Evolutionary conservation across 2,797 vertebrate species (phyloP).

Genomic region (Acomys russatus): DNA sequence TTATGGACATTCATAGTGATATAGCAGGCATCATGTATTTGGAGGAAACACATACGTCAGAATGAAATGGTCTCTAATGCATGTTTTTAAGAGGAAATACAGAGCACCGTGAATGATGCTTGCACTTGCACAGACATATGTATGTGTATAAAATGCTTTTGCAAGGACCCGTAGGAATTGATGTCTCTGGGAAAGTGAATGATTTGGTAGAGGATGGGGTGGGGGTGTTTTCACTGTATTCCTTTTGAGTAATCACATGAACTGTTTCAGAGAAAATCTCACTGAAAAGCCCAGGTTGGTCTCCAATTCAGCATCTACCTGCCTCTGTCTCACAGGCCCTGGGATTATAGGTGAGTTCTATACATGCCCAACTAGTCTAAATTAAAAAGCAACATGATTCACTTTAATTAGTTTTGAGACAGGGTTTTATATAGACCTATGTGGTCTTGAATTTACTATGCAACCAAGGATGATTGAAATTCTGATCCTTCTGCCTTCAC

Average conservation of each 20-base stretch:
- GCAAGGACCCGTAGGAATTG: neutral
- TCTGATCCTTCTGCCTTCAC: neutral
- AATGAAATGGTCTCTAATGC: slow-evolving; percentile 12
- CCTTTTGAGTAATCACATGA: slow-evolving; percentile 43
- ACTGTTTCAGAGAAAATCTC: neutral
- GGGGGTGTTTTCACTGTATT: neutral
- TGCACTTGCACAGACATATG: neutral
- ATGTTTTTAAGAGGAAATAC: neutral
- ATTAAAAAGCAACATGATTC: neutral
- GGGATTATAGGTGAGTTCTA: neutral
- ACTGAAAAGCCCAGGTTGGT: neutral
- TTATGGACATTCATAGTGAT: neutral
- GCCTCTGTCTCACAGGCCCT: neutral
- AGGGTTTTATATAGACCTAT: neutral
- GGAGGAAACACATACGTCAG: neutral
- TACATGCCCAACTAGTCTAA: neutral
- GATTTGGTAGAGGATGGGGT: neutral
- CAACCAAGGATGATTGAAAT: neutral
- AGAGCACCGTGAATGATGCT: neutral
- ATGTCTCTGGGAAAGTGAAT: neutral
- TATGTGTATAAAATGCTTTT: neutral
- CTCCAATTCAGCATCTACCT: neutral
- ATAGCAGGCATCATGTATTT: neutral
- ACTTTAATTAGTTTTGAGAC: neutral
- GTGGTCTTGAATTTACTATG: neutral